Percentiles rank a stretch among this genome's conserved stretches.
phyloP scores from a whole-genome alignment of 2,113 vertebrate genomes.

The Petroica traversi region DNA sequence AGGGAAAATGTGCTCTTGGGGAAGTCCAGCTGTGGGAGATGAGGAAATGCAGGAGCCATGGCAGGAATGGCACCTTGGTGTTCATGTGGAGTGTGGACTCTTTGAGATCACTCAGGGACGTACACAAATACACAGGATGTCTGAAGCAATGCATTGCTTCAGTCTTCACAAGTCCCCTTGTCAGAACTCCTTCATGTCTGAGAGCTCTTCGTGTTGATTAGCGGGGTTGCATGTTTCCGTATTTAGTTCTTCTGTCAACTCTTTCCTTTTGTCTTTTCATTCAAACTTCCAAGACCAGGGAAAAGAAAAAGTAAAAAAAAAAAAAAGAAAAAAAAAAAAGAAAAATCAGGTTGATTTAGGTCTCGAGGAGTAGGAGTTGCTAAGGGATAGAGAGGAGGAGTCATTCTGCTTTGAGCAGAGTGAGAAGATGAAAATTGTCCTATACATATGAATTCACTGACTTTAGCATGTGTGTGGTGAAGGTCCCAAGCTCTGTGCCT shows the following conservation, averaged over 20 bases:
- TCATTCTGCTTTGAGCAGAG: neutral
- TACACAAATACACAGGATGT: neutral
- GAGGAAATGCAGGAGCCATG: neutral
- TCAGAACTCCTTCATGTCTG: neutral
- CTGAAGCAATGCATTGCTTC: neutral
- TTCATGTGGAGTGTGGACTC: neutral
- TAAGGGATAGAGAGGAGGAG: neutral
- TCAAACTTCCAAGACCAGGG: neutral
- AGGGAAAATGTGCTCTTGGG: neutral
- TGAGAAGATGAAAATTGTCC: neutral
- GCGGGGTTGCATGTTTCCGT: neutral
- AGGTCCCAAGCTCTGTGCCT: neutral
- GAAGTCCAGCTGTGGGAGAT: neutral
- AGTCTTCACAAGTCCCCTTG: neutral
- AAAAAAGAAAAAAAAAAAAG: neutral
- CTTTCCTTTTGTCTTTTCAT: conserved; percentile 23
- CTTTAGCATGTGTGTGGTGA: neutral
- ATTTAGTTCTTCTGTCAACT: conserved; percentile 1
- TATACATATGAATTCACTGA: neutral
- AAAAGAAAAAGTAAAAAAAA: neutral
- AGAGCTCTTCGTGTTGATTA: neutral
- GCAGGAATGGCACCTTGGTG: no score
- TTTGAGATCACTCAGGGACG: neutral
- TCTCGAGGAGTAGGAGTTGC: conserved; percentile 14
- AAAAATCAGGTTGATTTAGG: neutral